Percentiles rank a stretch among this genome's conserved stretches.
Conservation (phyloP, 35 echinoderm and acorn worm species). For the Diadema setosum region DNA sequence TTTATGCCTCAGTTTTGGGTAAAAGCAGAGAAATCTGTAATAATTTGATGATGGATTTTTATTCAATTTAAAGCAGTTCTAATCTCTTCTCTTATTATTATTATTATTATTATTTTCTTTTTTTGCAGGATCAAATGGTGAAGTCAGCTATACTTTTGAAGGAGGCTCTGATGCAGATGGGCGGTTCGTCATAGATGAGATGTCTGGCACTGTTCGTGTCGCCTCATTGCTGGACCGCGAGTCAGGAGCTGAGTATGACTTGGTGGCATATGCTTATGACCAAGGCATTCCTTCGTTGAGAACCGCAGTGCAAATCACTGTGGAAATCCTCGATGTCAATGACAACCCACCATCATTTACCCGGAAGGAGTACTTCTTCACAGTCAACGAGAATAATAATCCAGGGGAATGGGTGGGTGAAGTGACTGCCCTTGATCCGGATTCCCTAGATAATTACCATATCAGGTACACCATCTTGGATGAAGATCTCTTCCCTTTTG, state of each 20-base stretch:
- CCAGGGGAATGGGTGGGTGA: constrained; percentile 39
- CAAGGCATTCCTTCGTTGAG: constrained; percentile 23
- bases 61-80: too few relatives aligned
- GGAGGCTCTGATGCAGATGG: constrained; percentile 84
- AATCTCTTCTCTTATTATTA: too few relatives aligned
- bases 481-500: constrained; percentile 58
- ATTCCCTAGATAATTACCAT: constrained; percentile 53
- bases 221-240: constrained; percentile 67
- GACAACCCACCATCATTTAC: constrained; percentile 78
- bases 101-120: too few relatives aligned
- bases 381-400: constrained; percentile 60
- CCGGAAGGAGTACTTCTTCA: background rate
- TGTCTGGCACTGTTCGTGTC: constrained; percentile 72
- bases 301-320: constrained; percentile 42
- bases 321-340: constrained; percentile 58
- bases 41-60: too few relatives aligned
- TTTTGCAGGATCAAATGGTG: constrained; percentile 76
- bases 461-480: constrained; percentile 55
- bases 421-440: constrained; percentile 58
- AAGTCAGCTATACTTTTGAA: constrained; percentile 70
- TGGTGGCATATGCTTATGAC: constrained; percentile 68
- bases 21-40: too few relatives aligned
- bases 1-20: too few relatives aligned
- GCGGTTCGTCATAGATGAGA: constrained; percentile 79
- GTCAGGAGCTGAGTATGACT: constrained; percentile 44